Evolutionary conservation across 2,797 vertebrate species (phyloP), one percentile per base, ranked within the genome.

Genomic region (Tapera naevia): DNA sequence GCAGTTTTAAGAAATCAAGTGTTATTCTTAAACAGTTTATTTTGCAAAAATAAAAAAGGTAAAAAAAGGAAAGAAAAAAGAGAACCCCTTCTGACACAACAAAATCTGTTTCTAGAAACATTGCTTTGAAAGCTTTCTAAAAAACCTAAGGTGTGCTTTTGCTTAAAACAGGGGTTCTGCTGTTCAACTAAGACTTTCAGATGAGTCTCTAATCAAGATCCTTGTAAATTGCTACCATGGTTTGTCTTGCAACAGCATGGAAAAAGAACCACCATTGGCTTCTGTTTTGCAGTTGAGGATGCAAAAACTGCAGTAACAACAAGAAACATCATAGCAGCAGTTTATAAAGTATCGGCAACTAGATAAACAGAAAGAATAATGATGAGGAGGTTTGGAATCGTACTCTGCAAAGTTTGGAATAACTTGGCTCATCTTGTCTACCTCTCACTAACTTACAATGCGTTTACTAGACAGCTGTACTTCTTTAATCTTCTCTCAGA

Each of bases 1-100:
- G 22, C 5, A 88, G 51, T 81, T 81, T 95, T 51, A 51, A 89
- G 67, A 94, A 96, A 93, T 30, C 79, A 88, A 93, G 30, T 37
- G 24, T 60, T 81, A 35, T 89, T 82, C 33, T 86, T 41, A 69
- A 67, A 30, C 54, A 80, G 46, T 28, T 64, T 64, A 27, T 65
- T 92, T 82, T 80, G 35, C 39, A 22, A 80, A 58, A 70, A 45
- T 15, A 19, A 72, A 73, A 67, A 32, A 48, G 84, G 18, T 3
- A 48, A 62, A 66, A 43, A 45, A 37, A 13, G 25, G 27, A 23
- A 60, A 18, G 27, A 35, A 35, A 50, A 51, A 17, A 83, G 14
- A 94, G 24, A 81, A 84, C 16, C 4, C 28, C 14, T 67, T 58
- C 70, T 33, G 35, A 70, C 27, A 86, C 45, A 88, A 27, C 21